These are phyloP conservation scores for Apaloderma vittatum DNA, from an alignment of 2,113 vertebrate genomes.

Conservation along the genomic window DNA sequence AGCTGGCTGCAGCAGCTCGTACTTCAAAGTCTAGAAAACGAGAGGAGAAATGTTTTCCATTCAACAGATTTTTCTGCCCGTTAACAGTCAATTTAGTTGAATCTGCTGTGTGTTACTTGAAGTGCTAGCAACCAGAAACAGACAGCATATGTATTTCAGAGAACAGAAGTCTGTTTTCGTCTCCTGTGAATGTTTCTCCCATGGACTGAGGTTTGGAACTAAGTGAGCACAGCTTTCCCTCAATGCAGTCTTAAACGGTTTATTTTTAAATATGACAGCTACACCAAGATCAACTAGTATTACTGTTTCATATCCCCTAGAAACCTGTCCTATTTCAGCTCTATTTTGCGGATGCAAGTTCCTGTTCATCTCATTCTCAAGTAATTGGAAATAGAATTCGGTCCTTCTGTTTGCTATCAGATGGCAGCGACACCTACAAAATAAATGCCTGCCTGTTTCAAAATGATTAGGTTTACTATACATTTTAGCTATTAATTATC, in stretches of 20 bases:
- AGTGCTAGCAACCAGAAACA: not conserved
- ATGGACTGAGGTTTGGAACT: not conserved
- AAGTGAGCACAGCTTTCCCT: not conserved
- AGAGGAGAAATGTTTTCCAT: not conserved
- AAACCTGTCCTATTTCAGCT: not conserved
- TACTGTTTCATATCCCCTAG: not conserved
- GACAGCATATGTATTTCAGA: not conserved
- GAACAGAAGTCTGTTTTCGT: not conserved
- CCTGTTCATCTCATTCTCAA: not conserved
- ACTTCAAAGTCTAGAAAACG: not conserved
- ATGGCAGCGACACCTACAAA: not conserved
- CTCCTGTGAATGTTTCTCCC: not conserved
- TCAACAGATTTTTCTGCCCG: not conserved
- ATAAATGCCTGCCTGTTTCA: not conserved
- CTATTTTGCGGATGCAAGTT: accelerated
- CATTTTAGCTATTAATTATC: not conserved
- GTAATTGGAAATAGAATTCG: not conserved
- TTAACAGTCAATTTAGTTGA: not conserved
- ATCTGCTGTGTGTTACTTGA: not conserved
- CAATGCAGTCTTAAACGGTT: not conserved
- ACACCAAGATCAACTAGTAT: not conserved
- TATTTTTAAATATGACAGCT: not conserved
- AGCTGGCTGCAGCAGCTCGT: not conserved
- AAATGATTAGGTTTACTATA: not conserved
- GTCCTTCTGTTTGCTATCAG: not conserved